A percentile compares a stretch with the other conserved stretches of the same genome.
phyloP scores from a whole-genome alignment of 1,140 invertebrate genomes.

The Drosophila setifemur region DNA sequence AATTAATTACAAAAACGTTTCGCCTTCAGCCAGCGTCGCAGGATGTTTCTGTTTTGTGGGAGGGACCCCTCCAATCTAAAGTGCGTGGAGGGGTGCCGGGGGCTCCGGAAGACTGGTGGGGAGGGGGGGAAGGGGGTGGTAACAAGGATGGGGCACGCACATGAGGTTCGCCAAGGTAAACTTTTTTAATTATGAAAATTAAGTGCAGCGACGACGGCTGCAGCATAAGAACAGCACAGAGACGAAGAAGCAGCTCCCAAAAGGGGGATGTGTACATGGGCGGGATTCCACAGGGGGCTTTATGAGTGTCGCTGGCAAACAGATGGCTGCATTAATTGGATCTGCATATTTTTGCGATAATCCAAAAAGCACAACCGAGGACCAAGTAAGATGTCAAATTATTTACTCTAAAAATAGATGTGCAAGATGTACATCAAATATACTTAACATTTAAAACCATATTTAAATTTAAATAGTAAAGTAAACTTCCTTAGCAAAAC shows the following conservation, averaged over 20 bases:
- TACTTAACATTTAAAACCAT: neutral
- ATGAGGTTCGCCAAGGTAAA: slow-evolving; percentile 69
- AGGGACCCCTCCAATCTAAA: too few relatives aligned
- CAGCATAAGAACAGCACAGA: slow-evolving; percentile 46
- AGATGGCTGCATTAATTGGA: slow-evolving; percentile 38
- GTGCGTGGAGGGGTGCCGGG: slow-evolving; percentile 40
- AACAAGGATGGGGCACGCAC: slow-evolving; percentile 10
- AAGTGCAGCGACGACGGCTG: slow-evolving; percentile 66
- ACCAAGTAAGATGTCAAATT: neutral
- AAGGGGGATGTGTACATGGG: neutral
- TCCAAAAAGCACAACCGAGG: neutral
- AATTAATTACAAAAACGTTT: slow-evolving; percentile 77
- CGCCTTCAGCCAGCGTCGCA: slow-evolving; percentile 17
- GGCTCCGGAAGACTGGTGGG: too few relatives aligned
- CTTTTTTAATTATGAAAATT: slow-evolving; percentile 80
- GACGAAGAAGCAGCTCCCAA: slow-evolving; percentile 43
- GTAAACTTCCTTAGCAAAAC: neutral
- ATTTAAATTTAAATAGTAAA: neutral
- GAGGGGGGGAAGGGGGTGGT: neutral
- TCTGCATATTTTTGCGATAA: slow-evolving; percentile 31
- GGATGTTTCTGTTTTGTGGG: too few relatives aligned
- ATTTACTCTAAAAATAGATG: too few relatives aligned
- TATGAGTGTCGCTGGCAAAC: slow-evolving; percentile 29
- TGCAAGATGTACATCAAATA: neutral
- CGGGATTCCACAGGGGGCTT: neutral